Evolutionary conservation across 2,797 vertebrate species (phyloP).

Genomic region (Salarias fasciatus): DNA sequence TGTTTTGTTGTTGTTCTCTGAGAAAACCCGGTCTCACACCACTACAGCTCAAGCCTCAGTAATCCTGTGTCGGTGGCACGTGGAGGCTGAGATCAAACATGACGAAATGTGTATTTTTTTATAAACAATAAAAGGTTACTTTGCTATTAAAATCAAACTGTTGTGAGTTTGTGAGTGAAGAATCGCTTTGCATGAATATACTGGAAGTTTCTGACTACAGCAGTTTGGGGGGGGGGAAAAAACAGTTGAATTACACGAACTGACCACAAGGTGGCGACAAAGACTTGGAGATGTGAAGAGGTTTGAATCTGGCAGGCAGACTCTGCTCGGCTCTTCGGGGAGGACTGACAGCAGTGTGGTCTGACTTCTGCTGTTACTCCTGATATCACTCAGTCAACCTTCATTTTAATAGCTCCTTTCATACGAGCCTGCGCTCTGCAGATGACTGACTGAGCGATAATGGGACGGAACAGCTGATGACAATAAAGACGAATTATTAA

Average conservation of each 20-base stretch:
- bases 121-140: constrained; percentile 78
- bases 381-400: too few species aligned
- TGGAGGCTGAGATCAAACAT: constrained; percentile 23
- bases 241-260: constrained; percentile 2
- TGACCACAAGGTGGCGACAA: constrained; percentile 63
- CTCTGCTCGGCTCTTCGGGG: background rate
- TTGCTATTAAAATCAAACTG: constrained; percentile 48
- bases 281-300: background rate
- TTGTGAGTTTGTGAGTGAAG: background rate
- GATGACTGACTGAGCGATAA: too few species aligned
- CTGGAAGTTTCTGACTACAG: too few species aligned
- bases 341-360: too few species aligned
- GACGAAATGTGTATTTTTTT: constrained; percentile 75
- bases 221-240: too few species aligned
- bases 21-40: constrained; percentile 2
- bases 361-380: too few species aligned
- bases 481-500: too few species aligned
- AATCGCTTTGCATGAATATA: background rate
- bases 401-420: too few species aligned
- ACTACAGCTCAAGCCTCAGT: constrained; percentile 25
- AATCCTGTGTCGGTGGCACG: constrained; percentile 24
- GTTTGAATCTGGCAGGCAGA: too few species aligned
- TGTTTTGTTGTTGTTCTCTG: constrained; percentile 30
- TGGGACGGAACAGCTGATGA: too few species aligned
- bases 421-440: too few species aligned